phyloP scores from a whole-genome alignment of 2,113 vertebrate genomes.

The Pomatorhinus ruficollis region DNA sequence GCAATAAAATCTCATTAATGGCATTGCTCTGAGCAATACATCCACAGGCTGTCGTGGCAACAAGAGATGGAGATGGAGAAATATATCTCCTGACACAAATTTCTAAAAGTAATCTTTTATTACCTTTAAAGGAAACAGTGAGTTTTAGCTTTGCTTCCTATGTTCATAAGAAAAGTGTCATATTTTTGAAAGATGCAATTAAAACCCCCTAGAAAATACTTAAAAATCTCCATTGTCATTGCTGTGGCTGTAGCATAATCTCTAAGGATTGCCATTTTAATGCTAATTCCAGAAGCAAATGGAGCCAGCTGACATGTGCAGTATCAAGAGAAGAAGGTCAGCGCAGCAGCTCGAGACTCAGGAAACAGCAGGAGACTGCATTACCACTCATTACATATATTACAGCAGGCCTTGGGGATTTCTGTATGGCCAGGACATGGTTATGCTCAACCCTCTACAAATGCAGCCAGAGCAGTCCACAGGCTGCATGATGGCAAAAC shows the following conservation, averaged over 20 bases:
- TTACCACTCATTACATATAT: conserved; percentile 57
- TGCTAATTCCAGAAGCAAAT: conserved; percentile 61
- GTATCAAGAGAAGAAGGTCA: conserved; percentile 50
- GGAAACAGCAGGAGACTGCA: conserved; percentile 50
- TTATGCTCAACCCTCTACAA: not conserved
- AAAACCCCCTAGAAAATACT: not conserved
- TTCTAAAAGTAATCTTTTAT: not conserved
- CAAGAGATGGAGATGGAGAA: not conserved
- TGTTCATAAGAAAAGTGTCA: not conserved
- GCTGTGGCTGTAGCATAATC: conserved; percentile 7
- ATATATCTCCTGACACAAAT: not conserved
- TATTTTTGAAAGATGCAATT: not conserved
- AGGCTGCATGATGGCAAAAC: not conserved
- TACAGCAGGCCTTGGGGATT: conserved; percentile 37
- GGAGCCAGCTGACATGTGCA: conserved; percentile 44
- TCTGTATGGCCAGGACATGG: not conserved
- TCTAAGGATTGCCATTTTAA: conserved; percentile 57
- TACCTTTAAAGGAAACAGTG: not conserved
- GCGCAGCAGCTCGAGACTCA: not conserved
- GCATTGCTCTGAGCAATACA: not conserved
- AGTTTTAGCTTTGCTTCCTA: not conserved
- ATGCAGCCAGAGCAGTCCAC: not conserved
- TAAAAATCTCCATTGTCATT: not conserved
- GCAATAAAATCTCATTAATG: not conserved
- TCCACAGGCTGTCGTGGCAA: not conserved